phyloP scores from a whole-genome alignment of 2,888 invertebrate genomes.

The Ichneumoninae sp. region DNA sequence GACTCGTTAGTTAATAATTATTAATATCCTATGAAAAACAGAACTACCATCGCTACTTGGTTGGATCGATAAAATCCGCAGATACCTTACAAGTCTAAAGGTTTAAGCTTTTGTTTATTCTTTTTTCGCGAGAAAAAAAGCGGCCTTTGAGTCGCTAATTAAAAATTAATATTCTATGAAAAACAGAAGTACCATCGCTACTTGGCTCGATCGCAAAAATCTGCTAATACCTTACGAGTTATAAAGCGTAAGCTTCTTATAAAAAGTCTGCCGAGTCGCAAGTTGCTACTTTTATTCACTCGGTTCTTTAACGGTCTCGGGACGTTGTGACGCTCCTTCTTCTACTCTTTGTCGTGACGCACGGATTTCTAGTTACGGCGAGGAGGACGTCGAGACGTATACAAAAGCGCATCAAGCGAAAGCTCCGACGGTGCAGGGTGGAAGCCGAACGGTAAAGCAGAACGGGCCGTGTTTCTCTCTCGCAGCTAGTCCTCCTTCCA shows the following conservation, averaged over 20 bases:
- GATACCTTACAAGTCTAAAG: neutral
- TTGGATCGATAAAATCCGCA: neutral
- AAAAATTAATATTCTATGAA: constrained; percentile 2
- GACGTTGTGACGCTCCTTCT: constrained; percentile 11
- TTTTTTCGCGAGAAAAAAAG: neutral
- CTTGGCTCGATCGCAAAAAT: neutral
- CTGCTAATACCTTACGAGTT: neutral
- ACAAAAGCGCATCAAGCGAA: constrained; percentile 45
- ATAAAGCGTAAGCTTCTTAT: neutral
- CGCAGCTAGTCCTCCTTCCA: constrained; percentile 48
- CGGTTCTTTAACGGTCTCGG: constrained; percentile 50
- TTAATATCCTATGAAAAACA: neutral
- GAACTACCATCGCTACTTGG: neutral
- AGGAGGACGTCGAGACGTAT: constrained; percentile 23
- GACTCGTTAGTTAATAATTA: neutral
- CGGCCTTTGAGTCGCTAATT: neutral
- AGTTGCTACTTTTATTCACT: constrained; percentile 44
- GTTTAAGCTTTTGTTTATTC: neutral
- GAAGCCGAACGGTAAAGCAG: constrained; percentile 11
- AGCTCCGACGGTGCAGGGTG: constrained; percentile 36
- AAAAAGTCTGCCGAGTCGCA: constrained; percentile 32
- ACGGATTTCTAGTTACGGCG: constrained; percentile 31
- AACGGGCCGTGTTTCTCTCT: constrained; percentile 30
- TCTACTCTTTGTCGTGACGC: constrained; percentile 27
- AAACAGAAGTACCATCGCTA: neutral